Base-by-base conservation (phyloP, 2,113 vertebrate species). In the Oryzias celebensis region DNA sequence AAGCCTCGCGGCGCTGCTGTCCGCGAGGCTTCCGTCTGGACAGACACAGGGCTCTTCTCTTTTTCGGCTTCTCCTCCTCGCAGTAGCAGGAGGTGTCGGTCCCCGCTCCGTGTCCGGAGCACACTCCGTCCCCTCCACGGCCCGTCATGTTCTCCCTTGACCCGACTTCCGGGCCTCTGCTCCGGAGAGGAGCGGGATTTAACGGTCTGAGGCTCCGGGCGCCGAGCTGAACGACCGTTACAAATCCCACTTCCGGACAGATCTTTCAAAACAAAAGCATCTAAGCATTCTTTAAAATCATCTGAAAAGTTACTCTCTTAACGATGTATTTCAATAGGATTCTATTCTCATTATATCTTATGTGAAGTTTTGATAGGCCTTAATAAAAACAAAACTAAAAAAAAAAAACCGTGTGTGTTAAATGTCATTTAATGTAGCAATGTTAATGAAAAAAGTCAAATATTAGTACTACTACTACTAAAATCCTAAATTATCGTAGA, bases 1-100 rank as follows among this genome's bases (percentile, higher is more conserved):
- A 51, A 65, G 55, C 23, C 18, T 60, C 62, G 0, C 53, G 68
- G 13, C 26, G 59, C 12, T 55, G 86, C 89, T 13, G 64, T 17
- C 68, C 78, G 0, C 90, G 91, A 28, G 92, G 87, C 87, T 93
- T 96, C 92, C 92, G 92, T 87, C 90, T 90, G 81, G 89, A 87
- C 84, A 95, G 84, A 68, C 90, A 92, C 84, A 95, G 94, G 20
- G 90, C 90, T 89, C 51, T 73, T 46, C 91, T 93, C 89, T 90
- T 95, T 83, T 79, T 81, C 73, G 91, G 87, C 60, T 94, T 93
- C 77, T 88, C 89, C 26, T 78, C 66, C 16, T 75, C 78, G 52
- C 85, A 85, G 57, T 23, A 80, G 56, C 90, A 79, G 2, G 49
- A 12, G 4, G 54, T 70, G 77, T 87, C 87, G 80, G 22, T 41